Conservation (phyloP, 1,140 invertebrate species). For the Venustaconcha ellipsiformis region DNA sequence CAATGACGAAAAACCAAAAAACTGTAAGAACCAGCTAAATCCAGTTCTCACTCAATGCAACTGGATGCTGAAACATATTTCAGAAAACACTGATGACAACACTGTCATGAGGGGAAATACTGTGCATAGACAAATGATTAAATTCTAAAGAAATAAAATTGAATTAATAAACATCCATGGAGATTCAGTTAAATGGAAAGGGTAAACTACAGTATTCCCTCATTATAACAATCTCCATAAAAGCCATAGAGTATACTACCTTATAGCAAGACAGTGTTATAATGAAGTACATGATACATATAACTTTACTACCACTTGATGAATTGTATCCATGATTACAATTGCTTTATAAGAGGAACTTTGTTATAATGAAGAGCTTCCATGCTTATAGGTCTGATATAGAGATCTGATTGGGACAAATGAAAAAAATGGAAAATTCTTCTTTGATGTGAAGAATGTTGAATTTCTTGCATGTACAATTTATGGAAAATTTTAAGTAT, state of each 20-base stretch:
- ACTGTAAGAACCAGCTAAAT: not conserved
- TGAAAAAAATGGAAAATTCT: not conserved
- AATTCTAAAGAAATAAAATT: not conserved
- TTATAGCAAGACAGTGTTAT: too few relatives aligned
- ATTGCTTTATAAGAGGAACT: too few relatives aligned
- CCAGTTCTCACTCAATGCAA: not conserved
- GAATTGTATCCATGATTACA: too few relatives aligned
- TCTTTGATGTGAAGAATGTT: not conserved
- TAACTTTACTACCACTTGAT: too few relatives aligned
- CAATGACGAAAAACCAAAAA: conserved; percentile 16
- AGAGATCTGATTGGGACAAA: not conserved
- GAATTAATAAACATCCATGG: conserved; percentile 3
- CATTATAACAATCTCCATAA: too few relatives aligned
- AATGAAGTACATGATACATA: too few relatives aligned
- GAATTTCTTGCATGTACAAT: not conserved
- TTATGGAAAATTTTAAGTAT: conserved; percentile 12
- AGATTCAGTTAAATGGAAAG: conserved; percentile 6
- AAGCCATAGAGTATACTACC: too few relatives aligned
- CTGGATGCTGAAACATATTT: not conserved
- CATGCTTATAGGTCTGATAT: conserved; percentile 1
- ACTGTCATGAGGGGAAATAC: not conserved
- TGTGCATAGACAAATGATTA: not conserved
- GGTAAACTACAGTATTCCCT: too few relatives aligned
- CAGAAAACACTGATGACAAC: not conserved
- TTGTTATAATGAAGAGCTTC: too few relatives aligned